Evolutionary conservation across 2,797 vertebrate genomes (phyloP).

Genomic region (Chelidonichthys spinosus): DNA sequence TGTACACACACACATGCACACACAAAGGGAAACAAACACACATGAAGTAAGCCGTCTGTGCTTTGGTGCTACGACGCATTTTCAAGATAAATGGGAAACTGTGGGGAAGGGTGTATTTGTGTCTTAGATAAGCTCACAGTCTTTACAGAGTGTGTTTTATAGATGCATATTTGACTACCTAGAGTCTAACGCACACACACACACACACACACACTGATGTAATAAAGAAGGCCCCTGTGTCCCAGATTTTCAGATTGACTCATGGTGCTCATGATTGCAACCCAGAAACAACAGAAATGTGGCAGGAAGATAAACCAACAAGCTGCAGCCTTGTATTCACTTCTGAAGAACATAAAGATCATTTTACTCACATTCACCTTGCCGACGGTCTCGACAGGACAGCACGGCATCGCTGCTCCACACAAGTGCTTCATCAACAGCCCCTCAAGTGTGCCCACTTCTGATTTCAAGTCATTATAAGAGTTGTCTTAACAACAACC

Average conservation of each 20-base stretch:
- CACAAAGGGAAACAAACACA: constrained; percentile 8
- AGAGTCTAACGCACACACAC: constrained; percentile 17
- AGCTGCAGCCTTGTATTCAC: not conserved
- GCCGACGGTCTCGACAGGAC: not conserved
- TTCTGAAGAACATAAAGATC: not conserved
- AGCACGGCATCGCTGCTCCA: constrained; percentile 1
- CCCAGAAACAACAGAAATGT: constrained; percentile 15
- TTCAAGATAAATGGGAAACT: constrained; percentile 34
- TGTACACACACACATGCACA: constrained; percentile 2
- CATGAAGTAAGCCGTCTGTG: constrained; percentile 7
- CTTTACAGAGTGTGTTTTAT: constrained; percentile 26
- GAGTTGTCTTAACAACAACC: not conserved
- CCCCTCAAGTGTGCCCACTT: constrained; percentile 6
- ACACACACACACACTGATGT: constrained; percentile 23
- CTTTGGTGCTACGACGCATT: constrained; percentile 33
- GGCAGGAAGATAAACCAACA: not conserved
- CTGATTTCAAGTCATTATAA: not conserved
- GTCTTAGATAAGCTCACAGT: constrained; percentile 21
- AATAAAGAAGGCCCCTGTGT: constrained; percentile 24
- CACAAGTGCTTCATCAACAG: not conserved
- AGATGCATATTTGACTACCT: constrained; percentile 28
- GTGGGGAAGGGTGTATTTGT: constrained; percentile 23
- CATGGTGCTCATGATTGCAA: constrained; percentile 1
- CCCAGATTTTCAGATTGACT: constrained; percentile 26
- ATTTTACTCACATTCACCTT: not conserved